A percentile compares a stretch with the other conserved stretches of the same genome.
Conservation (phyloP, 2,113 vertebrate species). For the Chaenogobius annularis region DNA sequence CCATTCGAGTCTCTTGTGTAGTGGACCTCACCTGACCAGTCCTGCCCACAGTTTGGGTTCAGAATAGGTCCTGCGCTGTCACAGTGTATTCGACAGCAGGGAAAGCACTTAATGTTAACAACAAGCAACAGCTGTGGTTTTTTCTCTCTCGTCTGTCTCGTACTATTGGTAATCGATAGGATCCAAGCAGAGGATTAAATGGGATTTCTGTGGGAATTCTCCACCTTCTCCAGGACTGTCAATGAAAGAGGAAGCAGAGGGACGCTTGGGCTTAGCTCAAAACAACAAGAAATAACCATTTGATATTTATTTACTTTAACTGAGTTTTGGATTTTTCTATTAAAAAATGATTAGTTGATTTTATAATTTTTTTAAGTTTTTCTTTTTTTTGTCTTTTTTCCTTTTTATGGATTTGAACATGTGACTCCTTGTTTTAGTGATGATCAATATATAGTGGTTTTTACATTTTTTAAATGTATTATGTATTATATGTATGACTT, state of each 20-base stretch:
- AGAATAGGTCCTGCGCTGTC: background rate
- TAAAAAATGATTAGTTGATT: too few relatives aligned
- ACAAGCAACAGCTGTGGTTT: slow-evolving; percentile 7
- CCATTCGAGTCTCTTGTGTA: background rate
- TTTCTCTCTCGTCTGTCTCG: background rate
- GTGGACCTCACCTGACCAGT: background rate
- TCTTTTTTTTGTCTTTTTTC: too few relatives aligned
- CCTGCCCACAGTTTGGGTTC: background rate
- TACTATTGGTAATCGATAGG: slow-evolving; percentile 23
- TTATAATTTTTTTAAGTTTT: too few relatives aligned
- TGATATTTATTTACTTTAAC: too few relatives aligned
- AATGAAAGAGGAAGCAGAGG: background rate
- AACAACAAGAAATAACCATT: too few relatives aligned
- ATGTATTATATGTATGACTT: too few relatives aligned
- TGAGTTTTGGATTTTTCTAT: too few relatives aligned
- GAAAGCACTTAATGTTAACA: slow-evolving; percentile 17
- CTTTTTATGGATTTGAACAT: too few relatives aligned
- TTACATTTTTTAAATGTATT: too few relatives aligned
- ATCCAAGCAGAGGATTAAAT: slow-evolving; percentile 26
- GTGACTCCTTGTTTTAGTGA: too few relatives aligned
- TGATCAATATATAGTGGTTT: too few relatives aligned
- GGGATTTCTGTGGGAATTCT: slow-evolving; percentile 24
- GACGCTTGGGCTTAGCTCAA: background rate
- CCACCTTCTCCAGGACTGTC: background rate
- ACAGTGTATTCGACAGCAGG: background rate